Conservation (phyloP, 2,797 vertebrate species). For the Discoglossus pictus region DNA sequence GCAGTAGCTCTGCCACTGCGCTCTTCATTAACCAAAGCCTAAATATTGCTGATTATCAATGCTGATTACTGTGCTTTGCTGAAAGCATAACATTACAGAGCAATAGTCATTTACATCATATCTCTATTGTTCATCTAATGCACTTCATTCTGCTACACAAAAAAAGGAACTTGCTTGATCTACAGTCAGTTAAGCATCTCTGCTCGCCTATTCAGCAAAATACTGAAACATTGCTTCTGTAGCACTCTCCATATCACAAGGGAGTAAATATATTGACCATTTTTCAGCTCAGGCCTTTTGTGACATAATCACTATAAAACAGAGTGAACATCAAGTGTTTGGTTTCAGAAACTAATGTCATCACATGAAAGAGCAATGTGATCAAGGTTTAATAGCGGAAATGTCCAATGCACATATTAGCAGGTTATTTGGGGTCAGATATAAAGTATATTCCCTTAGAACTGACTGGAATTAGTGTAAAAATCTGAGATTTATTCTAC, state of each 20-base stretch:
- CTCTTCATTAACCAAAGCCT: too few relatives aligned
- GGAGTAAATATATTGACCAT: constrained; percentile 23
- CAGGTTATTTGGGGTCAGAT: background rate
- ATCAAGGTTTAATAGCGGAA: constrained; percentile 18
- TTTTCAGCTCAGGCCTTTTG: constrained; percentile 2
- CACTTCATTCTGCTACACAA: constrained; percentile 13
- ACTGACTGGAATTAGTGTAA: background rate
- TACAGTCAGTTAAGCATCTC: constrained; percentile 1
- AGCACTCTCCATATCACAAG: constrained; percentile 18
- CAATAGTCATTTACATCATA: constrained; percentile 14
- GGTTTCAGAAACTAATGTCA: constrained; percentile 18
- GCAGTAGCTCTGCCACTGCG: too few relatives aligned
- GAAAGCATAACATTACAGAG: background rate
- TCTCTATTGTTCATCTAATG: constrained; percentile 13
- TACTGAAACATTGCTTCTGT: constrained; percentile 38
- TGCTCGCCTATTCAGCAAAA: constrained; percentile 13
- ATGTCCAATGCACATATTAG: too few relatives aligned
- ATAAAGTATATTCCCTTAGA: background rate
- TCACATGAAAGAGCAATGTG: constrained; percentile 14
- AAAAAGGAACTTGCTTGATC: constrained; percentile 5
- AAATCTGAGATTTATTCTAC: too few relatives aligned
- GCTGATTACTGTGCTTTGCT: constrained; percentile 9
- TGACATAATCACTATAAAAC: constrained; percentile 12
- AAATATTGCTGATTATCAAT: constrained; percentile 2
- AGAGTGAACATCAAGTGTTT: background rate